Conservation (phyloP, 2,113 vertebrate species). For the Amazona guildingii region DNA sequence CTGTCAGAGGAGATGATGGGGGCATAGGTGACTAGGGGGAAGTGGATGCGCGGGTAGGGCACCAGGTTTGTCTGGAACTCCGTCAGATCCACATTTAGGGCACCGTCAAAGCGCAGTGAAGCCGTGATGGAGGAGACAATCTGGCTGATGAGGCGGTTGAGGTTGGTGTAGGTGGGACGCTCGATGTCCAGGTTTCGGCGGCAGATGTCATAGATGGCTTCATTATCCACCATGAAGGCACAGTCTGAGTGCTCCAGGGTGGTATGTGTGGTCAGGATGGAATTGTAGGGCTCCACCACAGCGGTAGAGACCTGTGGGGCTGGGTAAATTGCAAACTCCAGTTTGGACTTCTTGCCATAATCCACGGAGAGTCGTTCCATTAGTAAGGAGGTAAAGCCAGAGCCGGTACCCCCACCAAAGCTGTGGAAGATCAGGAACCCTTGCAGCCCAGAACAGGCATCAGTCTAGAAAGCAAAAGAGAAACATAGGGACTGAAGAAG, state of each 20-base stretch:
- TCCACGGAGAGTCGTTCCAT: constrained; percentile 89
- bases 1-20: constrained; percentile 79
- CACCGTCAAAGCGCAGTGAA: constrained; percentile 78
- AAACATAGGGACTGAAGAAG: neutral
- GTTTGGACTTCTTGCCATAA: constrained; percentile 91
- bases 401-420: constrained; percentile 82
- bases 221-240: constrained; percentile 84
- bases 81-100: constrained; percentile 81
- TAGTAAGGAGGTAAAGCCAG: constrained; percentile 86
- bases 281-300: constrained; percentile 84
- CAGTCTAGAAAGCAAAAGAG: constrained; percentile 59
- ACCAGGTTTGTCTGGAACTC: constrained; percentile 85
- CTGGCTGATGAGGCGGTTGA: constrained; percentile 81
- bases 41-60: constrained; percentile 83
- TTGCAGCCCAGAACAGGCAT: constrained; percentile 80
- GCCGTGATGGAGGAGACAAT: constrained; percentile 84
- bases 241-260: constrained; percentile 83
- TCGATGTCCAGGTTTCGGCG: constrained; percentile 75
- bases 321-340: constrained; percentile 92
- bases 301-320: constrained; percentile 84
- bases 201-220: constrained; percentile 84
- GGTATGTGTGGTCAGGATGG: constrained; percentile 81
- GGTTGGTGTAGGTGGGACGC: constrained; percentile 79
- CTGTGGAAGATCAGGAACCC: constrained; percentile 85
- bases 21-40: constrained; percentile 78